A percentile compares a stretch with the other conserved stretches of the same genome.
Conservation (phyloP, 2,797 vertebrate genomes). For the Aplochiton taeniatus region DNA sequence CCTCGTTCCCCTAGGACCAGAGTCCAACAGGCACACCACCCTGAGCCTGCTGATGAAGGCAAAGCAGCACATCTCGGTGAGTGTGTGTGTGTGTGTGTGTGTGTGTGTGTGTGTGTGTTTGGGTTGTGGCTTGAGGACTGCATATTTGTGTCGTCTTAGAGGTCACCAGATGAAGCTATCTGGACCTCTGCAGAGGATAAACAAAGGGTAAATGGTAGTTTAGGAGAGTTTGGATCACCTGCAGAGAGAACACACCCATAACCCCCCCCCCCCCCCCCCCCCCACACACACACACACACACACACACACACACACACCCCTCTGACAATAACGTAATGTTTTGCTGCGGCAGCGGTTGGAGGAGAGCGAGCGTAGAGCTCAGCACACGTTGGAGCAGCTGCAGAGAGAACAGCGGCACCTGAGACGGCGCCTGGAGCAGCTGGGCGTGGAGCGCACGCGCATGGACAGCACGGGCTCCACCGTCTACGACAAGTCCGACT, state of each 20-base stretch:
- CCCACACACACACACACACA: background rate
- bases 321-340: background rate
- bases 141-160: background rate
- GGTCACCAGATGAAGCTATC: too few relatives aligned
- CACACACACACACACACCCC: background rate
- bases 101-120: background rate
- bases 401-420: conserved; percentile 92
- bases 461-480: conserved; percentile 90
- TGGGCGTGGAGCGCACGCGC: conserved; percentile 87
- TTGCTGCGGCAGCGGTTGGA: conserved; percentile 82
- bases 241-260: too few relatives aligned
- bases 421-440: conserved; percentile 89
- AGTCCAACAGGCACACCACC: conserved; percentile 88
- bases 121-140: conserved; percentile 6
- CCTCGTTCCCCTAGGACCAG: conserved; percentile 86
- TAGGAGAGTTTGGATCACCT: too few relatives aligned
- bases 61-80: conserved; percentile 92
- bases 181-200: too few relatives aligned
- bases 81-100: conserved; percentile 5
- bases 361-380: conserved; percentile 85
- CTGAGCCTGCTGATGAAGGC: conserved; percentile 91
- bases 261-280: too few relatives aligned
- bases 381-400: conserved; percentile 92
- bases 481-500: conserved; percentile 85
- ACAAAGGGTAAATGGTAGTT: background rate